phyloP scores from a whole-genome alignment of 2,113 vertebrate species.

The Dipodomys merriami region DNA sequence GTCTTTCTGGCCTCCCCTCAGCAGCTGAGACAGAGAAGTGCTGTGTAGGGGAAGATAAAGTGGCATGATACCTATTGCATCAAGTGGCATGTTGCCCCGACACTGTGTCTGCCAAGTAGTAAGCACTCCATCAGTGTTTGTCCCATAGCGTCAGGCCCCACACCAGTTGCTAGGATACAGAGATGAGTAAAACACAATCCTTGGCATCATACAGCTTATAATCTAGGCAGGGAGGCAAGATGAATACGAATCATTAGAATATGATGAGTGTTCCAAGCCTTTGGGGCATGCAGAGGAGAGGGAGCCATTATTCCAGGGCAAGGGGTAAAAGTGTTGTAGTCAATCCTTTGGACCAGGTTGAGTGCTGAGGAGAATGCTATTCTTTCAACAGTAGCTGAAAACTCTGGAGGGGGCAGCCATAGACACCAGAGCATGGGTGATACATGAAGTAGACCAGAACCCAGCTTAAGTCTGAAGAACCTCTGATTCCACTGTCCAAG shows the following conservation, averaged over 20 bases:
- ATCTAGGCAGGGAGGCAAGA: not conserved
- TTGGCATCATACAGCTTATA: not conserved
- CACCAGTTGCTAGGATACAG: not conserved
- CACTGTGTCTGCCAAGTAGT: not conserved
- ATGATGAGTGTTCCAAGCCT: not conserved
- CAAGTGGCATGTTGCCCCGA: not conserved
- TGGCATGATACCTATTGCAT: not conserved
- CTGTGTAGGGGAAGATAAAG: not conserved
- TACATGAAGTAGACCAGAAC: not conserved
- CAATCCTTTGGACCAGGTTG: not conserved
- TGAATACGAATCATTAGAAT: not conserved
- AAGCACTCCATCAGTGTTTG: not conserved
- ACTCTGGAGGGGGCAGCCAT: not conserved
- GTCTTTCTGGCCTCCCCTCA: not conserved
- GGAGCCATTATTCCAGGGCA: not conserved
- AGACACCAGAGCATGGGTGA: too few relatives aligned
- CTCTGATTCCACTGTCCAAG: not conserved
- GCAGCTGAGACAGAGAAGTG: not conserved
- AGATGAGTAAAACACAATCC: conserved; percentile 21
- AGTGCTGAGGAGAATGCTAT: not conserved
- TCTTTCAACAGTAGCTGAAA: not conserved
- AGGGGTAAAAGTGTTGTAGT: not conserved
- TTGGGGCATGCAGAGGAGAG: not conserved
- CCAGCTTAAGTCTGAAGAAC: not conserved
- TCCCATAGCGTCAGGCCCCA: not conserved